Base-by-base conservation (phyloP, 64 coral and sea anemone species). In the Stichodactyla mertensii region DNA sequence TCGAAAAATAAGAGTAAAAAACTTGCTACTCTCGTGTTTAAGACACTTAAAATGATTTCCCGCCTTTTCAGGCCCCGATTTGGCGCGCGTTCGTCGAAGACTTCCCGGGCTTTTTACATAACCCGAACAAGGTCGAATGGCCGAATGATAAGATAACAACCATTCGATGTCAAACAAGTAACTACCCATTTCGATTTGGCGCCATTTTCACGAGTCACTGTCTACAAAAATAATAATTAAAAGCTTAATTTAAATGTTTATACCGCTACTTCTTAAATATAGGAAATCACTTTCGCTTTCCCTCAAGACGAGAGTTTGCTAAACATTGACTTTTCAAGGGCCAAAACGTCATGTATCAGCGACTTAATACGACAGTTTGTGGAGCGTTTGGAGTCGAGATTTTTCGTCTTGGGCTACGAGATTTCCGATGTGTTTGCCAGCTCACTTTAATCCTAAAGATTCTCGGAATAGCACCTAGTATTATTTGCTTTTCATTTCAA, bases 401-500 rank as follows among this genome's bases (percentile, higher is more conserved):
- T 74, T 74, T 74, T 69, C 24, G 69, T 23, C 69, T 74, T 74
- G 69, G 26, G 69, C 24, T 36, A n/a, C 7, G 69, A 26, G 69
- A 74, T 74, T 74, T 74, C 69, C 69, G 69, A 31, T 23, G 24
- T 74, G 14, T 74, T 74, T 74, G 69, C 69, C 24, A 74, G 69
- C 22, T 26, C 69, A 74, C 69, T 74, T 23, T 10, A 74, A 74
- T 74, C 69, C 11, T 74, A 74, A 74, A 5, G 24, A 74, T 26
- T 74, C 24, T 74, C 27, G 22, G 69, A 74, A 74, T 74, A 74
- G 11, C n/a, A n/a, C 36, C 69, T 74, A n/a, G 8, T 26, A 10
- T 74, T 74, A 31, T 74, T 74, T 74, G 69, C 69, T 74, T 74
- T 74, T 74, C 69, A 74, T 74, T 74, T 31, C 24, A 9, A 74